Evolutionary conservation across 1,140 invertebrate genomes (phyloP), one percentile per base, ranked within the genome.

Genomic region (Bradysia coprophila): DNA sequence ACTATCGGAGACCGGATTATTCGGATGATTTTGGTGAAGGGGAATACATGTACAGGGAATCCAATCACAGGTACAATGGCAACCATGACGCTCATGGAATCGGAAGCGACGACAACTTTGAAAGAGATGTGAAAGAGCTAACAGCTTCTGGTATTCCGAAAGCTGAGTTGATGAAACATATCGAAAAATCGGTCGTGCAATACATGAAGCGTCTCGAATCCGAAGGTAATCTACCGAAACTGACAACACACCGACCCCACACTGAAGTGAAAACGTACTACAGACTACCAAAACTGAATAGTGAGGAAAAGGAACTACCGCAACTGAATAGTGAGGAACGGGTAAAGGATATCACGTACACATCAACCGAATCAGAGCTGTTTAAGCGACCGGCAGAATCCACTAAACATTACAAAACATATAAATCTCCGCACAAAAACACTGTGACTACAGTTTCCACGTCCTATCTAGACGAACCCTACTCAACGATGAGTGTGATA

Each of bases 151-250:
- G 13, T 6, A 28, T 28, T 8, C 24, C 24, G n/a, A 60, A 57
- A 36, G 52, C 55, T 6, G 57, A 60, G 42, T 57, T 60, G 4
- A 54, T 60, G 50, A 60, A 60, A 18, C 55, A 59, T 34, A 60
- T 60, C 21, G 57, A 60, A 22, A 51, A 59, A 39, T 56, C 55
- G 0, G 57, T 60, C 0, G 54, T 57, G 31, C 56, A 57, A 36
- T 60, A 60, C 23, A 59, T 60, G 54, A 56, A 56, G n/a, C 54
- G 57, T 18, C 43, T 60, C 28, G 55, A 60, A 40, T 52, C 54
- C 1, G 57, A 57, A 42, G 57, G 57, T 11, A 60, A 59, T 21
- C 56, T 59, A 1, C 43, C 57, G 2, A 52, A 53, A 18, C 43
- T 56, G 1, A 50, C 57, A 8, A 6, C 24, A 6, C 6, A 8